A percentile compares a stretch with the other conserved stretches of the same genome.
phyloP scores from a whole-genome alignment of 1,140 invertebrate species.

The Dendrolimus kikuchii region DNA sequence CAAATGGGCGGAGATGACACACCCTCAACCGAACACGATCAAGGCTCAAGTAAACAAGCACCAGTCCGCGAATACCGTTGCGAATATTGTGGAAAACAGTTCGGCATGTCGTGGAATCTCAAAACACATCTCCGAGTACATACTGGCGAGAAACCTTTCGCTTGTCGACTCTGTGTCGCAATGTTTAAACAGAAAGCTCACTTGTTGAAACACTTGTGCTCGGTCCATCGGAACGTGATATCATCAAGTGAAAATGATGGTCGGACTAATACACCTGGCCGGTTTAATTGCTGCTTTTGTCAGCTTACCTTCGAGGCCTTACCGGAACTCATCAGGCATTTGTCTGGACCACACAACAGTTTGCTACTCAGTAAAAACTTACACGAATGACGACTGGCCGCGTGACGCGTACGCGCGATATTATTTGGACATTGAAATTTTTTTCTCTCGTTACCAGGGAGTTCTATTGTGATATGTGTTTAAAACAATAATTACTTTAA shows the following conservation, averaged over 20 bases:
- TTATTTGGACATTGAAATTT: constrained; percentile 53
- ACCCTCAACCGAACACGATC: constrained; percentile 70
- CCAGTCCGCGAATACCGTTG: constrained; percentile 87
- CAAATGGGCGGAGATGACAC: constrained; percentile 74
- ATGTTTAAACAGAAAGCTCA: constrained; percentile 94
- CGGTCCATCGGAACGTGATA: constrained; percentile 88
- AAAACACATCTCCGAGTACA: constrained; percentile 89
- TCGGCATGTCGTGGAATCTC: constrained; percentile 92
- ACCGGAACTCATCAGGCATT: constrained; percentile 86
- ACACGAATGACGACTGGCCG: constrained; percentile 77
- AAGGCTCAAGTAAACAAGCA: constrained; percentile 70
- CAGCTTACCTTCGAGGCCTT: constrained; percentile 86
- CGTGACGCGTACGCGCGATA: constrained; percentile 42
- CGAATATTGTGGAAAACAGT: constrained; percentile 90
- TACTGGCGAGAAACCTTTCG: constrained; percentile 90
- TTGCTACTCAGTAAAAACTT: constrained; percentile 88
- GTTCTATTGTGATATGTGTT: constrained; percentile 70
- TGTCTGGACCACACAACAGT: constrained; percentile 89
- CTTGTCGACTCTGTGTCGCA: constrained; percentile 87
- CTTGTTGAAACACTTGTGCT: constrained; percentile 87
- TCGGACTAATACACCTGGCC: constrained; percentile 74
- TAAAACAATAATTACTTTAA: constrained; percentile 55
- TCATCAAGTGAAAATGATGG: constrained; percentile 80
- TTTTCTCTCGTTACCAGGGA: constrained; percentile 48
- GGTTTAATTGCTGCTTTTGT: constrained; percentile 90